phyloP scores from a whole-genome alignment of 1,140 invertebrate genomes.

The Hylyphantes graminicola region DNA sequence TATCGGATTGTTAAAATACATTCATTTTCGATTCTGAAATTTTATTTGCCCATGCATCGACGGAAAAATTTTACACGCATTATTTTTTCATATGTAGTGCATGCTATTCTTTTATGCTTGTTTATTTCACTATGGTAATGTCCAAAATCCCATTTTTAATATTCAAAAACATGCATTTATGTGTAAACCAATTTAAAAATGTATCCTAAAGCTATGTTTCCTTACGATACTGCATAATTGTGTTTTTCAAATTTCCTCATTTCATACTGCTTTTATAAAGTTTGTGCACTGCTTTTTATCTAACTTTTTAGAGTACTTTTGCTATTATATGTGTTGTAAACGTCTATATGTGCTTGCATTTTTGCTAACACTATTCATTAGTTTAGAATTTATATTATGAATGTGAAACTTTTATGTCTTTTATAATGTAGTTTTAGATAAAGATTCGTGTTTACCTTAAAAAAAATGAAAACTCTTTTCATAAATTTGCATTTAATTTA shows the following conservation, averaged over 20 bases:
- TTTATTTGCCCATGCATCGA: too few species aligned
- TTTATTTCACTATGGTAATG: not conserved
- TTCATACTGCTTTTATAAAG: constrained; percentile 22
- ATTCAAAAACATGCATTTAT: not conserved
- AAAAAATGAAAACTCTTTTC: too few species aligned
- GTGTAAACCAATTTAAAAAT: constrained; percentile 15
- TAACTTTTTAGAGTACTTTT: not conserved
- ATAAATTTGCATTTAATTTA: too few species aligned
- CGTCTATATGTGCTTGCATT: not conserved
- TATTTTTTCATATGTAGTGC: constrained; percentile 11
- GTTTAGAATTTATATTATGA: constrained; percentile 1
- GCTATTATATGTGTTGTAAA: constrained; percentile 8
- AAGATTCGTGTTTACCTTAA: not conserved
- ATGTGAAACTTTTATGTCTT: not conserved
- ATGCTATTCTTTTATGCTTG: constrained; percentile 27
- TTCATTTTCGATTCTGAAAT: too few species aligned
- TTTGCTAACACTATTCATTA: not conserved
- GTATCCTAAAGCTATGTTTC: not conserved
- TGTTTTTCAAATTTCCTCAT: not conserved
- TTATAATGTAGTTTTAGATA: constrained; percentile 5
- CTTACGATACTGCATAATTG: constrained; percentile 14
- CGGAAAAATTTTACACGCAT: too few species aligned
- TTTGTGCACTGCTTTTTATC: constrained; percentile 32
- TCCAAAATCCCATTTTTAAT: constrained; percentile 5
- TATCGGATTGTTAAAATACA: too few species aligned